A percentile compares a stretch with the other conserved stretches of the same genome.
Conservation (phyloP, 2,888 invertebrate genomes). For the Myathropa florea region DNA sequence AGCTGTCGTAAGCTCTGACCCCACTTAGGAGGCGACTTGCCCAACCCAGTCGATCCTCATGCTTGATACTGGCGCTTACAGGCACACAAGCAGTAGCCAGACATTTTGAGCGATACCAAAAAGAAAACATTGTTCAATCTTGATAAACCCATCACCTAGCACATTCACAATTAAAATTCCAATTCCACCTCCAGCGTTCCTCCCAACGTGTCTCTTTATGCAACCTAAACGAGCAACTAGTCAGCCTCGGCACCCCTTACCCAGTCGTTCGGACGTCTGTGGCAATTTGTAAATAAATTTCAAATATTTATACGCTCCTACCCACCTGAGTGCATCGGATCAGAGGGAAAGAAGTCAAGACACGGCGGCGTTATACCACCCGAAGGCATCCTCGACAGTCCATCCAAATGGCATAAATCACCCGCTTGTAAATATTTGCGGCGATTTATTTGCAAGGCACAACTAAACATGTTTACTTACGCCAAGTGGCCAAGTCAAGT, state of each 20-base stretch:
- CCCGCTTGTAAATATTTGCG: constrained; percentile 71
- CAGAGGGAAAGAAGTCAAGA: constrained; percentile 6
- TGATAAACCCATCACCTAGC: constrained; percentile 55
- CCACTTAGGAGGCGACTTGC: neutral
- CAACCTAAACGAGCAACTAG: constrained; percentile 30
- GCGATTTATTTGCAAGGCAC: constrained; percentile 70
- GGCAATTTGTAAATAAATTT: constrained; percentile 71
- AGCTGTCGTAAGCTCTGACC: neutral
- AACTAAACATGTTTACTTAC: constrained; percentile 70
- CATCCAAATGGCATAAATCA: constrained; percentile 67
- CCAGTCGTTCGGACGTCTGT: constrained; percentile 28
- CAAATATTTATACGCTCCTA: constrained; percentile 66
- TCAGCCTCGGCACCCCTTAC: neutral
- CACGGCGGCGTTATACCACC: constrained; percentile 42
- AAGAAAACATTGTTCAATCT: constrained; percentile 25
- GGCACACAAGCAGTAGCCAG: neutral
- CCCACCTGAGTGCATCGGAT: constrained; percentile 57
- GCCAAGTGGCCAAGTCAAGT: constrained; percentile 59
- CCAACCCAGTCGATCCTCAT: neutral
- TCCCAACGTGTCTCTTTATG: constrained; percentile 28
- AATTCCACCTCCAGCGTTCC: constrained; percentile 50
- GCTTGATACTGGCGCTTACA: neutral
- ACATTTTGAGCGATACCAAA: neutral
- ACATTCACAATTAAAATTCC: constrained; percentile 68
- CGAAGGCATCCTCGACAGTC: constrained; percentile 32